Conservation (phyloP, 2,797 vertebrate species). For the Parotocinclus haroldoi region DNA sequence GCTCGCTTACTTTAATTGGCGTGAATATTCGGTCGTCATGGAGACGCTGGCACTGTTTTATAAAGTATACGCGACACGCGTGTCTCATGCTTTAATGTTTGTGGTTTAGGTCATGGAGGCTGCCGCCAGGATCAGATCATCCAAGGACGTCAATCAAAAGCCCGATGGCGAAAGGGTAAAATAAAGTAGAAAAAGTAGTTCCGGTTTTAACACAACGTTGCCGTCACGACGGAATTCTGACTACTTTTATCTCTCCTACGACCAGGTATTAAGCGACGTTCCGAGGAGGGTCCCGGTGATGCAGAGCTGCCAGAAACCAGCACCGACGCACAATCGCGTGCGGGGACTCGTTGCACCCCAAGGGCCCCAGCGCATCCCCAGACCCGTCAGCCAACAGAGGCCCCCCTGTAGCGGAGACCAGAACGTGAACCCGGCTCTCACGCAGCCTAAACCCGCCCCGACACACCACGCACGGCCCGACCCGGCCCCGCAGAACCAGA, state of each 20-base stretch:
- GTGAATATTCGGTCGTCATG: no score
- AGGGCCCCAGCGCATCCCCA: constrained; percentile 65
- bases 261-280: constrained; percentile 60
- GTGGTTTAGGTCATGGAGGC: constrained; percentile 63
- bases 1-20: no score
- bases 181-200: background rate
- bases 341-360: constrained; percentile 65
- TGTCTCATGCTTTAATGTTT: background rate
- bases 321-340: constrained; percentile 57
- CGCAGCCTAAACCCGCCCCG: constrained; percentile 12
- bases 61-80: no score
- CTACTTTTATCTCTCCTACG: background rate
- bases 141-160: constrained; percentile 51
- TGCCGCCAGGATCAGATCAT: constrained; percentile 50
- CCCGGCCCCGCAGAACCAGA: constrained; percentile 24
- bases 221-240: background rate
- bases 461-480: constrained; percentile 40
- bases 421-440: constrained; percentile 56
- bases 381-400: constrained; percentile 62
- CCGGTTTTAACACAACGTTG: background rate
- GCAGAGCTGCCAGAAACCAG: constrained; percentile 49
- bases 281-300: constrained; percentile 78
- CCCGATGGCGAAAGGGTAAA: constrained; percentile 49
- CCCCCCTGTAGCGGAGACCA: constrained; percentile 41
- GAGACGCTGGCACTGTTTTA: no score